Percentiles rank a stretch among this genome's conserved stretches.
Conservation (phyloP, 2,797 vertebrate genomes). For the Rhabdophis nuchalis region DNA sequence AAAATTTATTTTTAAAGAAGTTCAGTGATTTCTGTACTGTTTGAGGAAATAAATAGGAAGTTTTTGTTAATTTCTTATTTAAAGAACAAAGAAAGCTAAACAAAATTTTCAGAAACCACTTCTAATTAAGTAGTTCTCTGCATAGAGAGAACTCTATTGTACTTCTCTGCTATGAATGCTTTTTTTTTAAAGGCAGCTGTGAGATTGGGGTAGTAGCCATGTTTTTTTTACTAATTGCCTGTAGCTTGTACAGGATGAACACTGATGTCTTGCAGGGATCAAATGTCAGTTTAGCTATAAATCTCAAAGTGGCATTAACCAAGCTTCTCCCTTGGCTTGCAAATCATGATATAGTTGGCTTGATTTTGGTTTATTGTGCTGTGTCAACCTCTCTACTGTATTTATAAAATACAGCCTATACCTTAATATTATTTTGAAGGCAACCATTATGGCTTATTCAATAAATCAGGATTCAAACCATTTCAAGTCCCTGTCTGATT, state of each 20-base stretch:
- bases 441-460: not conserved
- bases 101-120: not conserved
- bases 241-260: not conserved
- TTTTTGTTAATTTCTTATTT: not conserved
- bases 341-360: not conserved
- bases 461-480: not conserved
- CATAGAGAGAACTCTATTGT: not conserved
- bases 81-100: not conserved
- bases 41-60: not conserved
- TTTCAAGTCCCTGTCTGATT: not conserved
- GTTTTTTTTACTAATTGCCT: not conserved
- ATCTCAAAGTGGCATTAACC: not conserved
- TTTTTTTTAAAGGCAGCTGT: not conserved
- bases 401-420: not conserved
- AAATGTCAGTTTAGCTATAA: not conserved
- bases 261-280: not conserved
- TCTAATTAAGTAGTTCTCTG: not conserved
- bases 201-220: not conserved
- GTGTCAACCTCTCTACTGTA: not conserved
- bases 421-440: not conserved
- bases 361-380: not conserved
- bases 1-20: not conserved
- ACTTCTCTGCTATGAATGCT: not conserved
- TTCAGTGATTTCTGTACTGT: not conserved
- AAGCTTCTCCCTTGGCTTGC: not conserved